Percentiles rank a stretch among this genome's conserved stretches.
These are phyloP conservation scores for Heliconius cydno DNA, from an alignment of 2,888 invertebrate species.

Conservation along the genomic window DNA sequence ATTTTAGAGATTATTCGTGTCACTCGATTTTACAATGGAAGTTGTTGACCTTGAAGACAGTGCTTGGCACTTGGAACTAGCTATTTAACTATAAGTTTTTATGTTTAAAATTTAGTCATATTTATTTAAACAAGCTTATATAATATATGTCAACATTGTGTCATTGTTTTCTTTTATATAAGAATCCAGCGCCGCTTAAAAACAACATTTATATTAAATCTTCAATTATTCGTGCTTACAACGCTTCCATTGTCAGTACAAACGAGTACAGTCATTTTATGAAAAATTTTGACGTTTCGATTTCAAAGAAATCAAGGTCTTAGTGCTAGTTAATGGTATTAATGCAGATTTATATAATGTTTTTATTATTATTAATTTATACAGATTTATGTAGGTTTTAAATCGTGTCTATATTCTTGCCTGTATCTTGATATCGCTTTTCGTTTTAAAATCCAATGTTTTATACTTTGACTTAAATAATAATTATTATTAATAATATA, in stretches of 20 bases:
- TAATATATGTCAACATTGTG: background rate
- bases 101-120: background rate
- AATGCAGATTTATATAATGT: constrained; percentile 47
- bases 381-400: constrained; percentile 56
- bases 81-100: constrained; percentile 6
- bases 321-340: constrained; percentile 57
- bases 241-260: constrained; percentile 52
- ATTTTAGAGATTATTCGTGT: constrained; percentile 39
- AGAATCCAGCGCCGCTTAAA: background rate
- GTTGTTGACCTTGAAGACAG: constrained; percentile 4
- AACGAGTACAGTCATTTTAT: constrained; percentile 62
- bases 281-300: constrained; percentile 56
- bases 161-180: background rate
- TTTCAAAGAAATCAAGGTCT: constrained; percentile 69
- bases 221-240: background rate
- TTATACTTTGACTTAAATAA: constrained; percentile 40
- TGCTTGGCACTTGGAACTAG: constrained; percentile 23
- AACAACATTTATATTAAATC: background rate
- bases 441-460: constrained; percentile 52
- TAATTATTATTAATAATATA: constrained; percentile 37
- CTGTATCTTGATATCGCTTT: constrained; percentile 55
- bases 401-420: constrained; percentile 73
- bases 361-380: constrained; percentile 56
- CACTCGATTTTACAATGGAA: constrained; percentile 37
- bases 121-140: background rate